Evolutionary conservation across 2,797 vertebrate genomes (phyloP), one percentile per base, ranked within the genome.

Genomic region (Lagodon rhomboides): DNA sequence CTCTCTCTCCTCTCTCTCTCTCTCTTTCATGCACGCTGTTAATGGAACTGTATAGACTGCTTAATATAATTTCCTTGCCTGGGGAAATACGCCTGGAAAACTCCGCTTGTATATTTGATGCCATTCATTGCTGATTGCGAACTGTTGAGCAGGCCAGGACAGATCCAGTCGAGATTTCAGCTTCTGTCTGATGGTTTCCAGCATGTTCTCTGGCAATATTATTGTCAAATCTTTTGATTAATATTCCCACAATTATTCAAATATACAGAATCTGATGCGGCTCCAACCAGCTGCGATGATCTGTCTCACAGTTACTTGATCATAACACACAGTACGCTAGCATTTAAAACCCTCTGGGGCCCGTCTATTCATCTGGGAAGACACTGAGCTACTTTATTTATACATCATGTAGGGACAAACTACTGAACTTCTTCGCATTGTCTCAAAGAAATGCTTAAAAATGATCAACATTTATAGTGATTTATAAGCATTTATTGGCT

Each of bases 21-120:
- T 59, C 51, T 46, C 78, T 55, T 56, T 16, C 64, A 69, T 41
- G 63, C 61, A 74, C 43, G 56, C 73, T 90, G 79, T 85, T 85
- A 89, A 90, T 92, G 81, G 77, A 86, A 85, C 46, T 58, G 67
- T 76, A 86, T 25, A 81, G 77, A 84, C 67, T 88, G 65, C 83
- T 79, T 81, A 44, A 80, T 88, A 64, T 79, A 65, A 85, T 84
- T 79, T 80, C 17, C 55, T 81, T 65, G 79, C 79, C 87, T 58
- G 50, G 44, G 80, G 78, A 87, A 86, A 87, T 80, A 82, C 71
- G 62, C 77, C 22, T 53, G n/a, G 44, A 83, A 80, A 73, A 79
- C 76, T 71, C 17, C 75, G 65, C 82, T 83, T 53, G 55, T 66
- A 78, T 73, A 30, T 83, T 73, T 63, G 72, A 80, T 85, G 53